Conservation (phyloP, 2,797 vertebrate genomes). For the Threskiornis aethiopicus region DNA sequence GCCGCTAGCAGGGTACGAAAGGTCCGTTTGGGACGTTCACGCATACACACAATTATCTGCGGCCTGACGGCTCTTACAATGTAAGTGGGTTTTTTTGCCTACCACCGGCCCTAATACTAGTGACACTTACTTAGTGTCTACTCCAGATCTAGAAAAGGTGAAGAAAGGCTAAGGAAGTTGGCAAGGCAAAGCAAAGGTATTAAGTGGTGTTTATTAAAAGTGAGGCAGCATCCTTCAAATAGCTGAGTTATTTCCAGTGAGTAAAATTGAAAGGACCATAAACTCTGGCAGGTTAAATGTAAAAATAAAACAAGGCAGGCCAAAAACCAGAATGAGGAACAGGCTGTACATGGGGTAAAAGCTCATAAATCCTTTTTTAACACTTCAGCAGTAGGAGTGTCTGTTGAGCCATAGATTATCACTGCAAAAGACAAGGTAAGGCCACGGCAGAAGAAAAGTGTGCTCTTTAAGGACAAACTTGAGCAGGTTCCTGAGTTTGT, state of each 20-base stretch:
- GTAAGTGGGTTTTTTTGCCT: background rate
- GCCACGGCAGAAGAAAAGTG: background rate
- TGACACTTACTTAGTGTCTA: background rate
- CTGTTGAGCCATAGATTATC: background rate
- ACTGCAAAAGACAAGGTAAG: background rate
- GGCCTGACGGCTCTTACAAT: background rate
- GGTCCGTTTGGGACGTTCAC: background rate
- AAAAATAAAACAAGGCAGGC: background rate
- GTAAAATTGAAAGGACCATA: background rate
- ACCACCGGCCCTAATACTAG: background rate
- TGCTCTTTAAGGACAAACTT: background rate
- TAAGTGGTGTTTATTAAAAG: background rate
- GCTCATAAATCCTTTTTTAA: background rate
- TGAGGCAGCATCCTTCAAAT: background rate
- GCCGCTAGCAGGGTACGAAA: background rate
- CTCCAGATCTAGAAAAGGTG: background rate
- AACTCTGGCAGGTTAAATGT: background rate
- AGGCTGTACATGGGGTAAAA: background rate
- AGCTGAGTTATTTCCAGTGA: background rate
- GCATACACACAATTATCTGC: background rate
- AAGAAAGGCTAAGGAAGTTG: background rate
- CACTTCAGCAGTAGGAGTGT: background rate
- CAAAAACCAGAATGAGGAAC: background rate
- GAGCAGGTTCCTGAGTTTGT: background rate
- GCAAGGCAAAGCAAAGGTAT: background rate